phyloP scores from a whole-genome alignment of 1,140 invertebrate genomes.

The Fragariocoptes setiger region DNA sequence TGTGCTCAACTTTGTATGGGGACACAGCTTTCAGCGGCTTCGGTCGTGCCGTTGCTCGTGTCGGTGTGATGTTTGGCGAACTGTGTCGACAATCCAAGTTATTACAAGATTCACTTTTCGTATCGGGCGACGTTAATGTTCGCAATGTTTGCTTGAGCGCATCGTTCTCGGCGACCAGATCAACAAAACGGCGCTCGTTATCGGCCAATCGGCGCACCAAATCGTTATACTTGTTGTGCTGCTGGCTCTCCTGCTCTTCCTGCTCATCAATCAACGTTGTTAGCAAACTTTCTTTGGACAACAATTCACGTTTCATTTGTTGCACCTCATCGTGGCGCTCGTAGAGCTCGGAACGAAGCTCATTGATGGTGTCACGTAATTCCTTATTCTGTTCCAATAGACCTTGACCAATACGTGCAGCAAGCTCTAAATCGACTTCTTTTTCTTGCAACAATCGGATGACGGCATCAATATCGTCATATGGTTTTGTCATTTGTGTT shows the following conservation, averaged over 20 bases:
- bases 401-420: constrained; percentile 79
- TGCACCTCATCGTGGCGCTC: background rate
- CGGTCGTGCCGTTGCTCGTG: too few species aligned
- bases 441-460: constrained; percentile 91
- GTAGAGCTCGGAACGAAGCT: constrained; percentile 38
- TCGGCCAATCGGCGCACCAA: too few species aligned
- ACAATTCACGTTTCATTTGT: background rate
- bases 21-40: too few species aligned
- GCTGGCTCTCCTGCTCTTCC: background rate
- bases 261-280: background rate
- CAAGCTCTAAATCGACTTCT: constrained; percentile 81
- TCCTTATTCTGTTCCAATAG: constrained; percentile 59
- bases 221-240: too few species aligned
- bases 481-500: constrained; percentile 98
- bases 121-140: too few species aligned
- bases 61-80: too few species aligned
- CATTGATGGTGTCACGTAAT: constrained; percentile 12
- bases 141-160: too few species aligned
- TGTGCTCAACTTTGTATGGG: too few species aligned
- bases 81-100: too few species aligned
- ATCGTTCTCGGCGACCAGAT: too few species aligned
- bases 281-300: background rate
- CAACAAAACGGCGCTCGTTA: too few species aligned
- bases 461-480: constrained; percentile 96
- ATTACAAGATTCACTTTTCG: too few species aligned